Evolutionary conservation across 2,113 vertebrate species (phyloP), one percentile per base, ranked within the genome.

Genomic region (Myrmecobius fasciatus): DNA sequence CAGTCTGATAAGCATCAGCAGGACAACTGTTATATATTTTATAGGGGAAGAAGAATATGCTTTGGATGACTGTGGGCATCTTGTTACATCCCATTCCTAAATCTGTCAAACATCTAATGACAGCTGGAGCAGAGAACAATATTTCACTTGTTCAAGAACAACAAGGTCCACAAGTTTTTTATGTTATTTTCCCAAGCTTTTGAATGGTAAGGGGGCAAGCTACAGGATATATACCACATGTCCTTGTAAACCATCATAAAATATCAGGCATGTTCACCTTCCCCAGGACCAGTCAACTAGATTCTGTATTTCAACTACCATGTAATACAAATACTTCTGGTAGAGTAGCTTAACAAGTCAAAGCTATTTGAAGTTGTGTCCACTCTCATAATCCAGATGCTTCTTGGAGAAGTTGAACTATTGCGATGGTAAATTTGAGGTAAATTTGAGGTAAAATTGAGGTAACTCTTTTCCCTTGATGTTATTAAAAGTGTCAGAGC

Each of bases 71-170:
- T 98, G 96, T 94, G 97, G 97, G 97, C 97, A 98, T 95, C 98
- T 99, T 98, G 98, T 99, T 99, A 98, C 3, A 98, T 97, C 93
- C 96, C 97, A 98, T 98, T 98, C 96, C 25, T 26, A 97, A 98
- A 98, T 94, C 98, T 98, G 98, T 99, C 99, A 98, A 98, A 97
- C 95, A 98, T 96, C 91, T 96, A 97, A 98, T 98, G 98, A 98
- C 98, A 98, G 96, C 95, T 93, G 94, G 96, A 96, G 95, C 97
- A 96, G 97, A 97, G 97, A 97, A 97, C 98, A 98, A 97, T 98
- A 95, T 96, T 97, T 96, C 95, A 91, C 95, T 97, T 94, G 94
- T 96, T 98, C 96, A 98, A 97, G 98, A 98, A 95, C 96, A 98
- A 97, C 94, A 97, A 97, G 96, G 46, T 89, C 97, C 97, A 98